Evolutionary conservation across 2,888 invertebrate species (phyloP).

Genomic region (Mythimna albipuncta): DNA sequence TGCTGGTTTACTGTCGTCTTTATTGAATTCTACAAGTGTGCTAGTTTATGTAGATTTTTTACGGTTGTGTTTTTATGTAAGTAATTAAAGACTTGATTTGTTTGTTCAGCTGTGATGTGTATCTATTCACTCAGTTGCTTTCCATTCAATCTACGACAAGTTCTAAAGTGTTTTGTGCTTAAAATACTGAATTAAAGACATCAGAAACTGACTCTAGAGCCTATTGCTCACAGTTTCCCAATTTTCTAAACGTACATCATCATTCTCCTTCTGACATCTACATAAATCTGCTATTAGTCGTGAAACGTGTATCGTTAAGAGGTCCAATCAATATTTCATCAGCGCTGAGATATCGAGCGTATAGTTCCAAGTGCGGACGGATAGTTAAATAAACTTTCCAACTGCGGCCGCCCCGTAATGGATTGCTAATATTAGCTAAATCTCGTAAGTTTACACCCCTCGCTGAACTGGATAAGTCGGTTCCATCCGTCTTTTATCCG

Average conservation of each 20-base stretch:
- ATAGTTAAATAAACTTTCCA: slow-evolving; percentile 67
- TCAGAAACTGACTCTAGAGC: background rate
- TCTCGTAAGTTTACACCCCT: slow-evolving; percentile 84
- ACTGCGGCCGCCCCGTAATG: slow-evolving; percentile 79
- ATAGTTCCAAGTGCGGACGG: slow-evolving; percentile 56
- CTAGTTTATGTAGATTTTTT: slow-evolving; percentile 44
- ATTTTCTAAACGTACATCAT: no score
- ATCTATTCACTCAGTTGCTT: background rate
- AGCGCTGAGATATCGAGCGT: slow-evolving; percentile 53
- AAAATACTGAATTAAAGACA: background rate
- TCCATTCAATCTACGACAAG: no score
- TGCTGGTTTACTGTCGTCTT: slow-evolving; percentile 75
- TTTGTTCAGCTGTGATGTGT: slow-evolving; percentile 2
- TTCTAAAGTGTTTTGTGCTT: background rate
- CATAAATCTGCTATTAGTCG: slow-evolving; percentile 27
- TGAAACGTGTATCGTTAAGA: slow-evolving; percentile 36
- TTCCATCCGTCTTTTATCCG: slow-evolving; percentile 86
- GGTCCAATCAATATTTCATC: slow-evolving; percentile 66
- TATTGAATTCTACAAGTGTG: slow-evolving; percentile 64
- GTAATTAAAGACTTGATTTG: slow-evolving; percentile 35
- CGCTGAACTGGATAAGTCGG: slow-evolving; percentile 78
- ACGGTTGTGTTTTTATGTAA: slow-evolving; percentile 39
- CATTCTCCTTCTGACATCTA: slow-evolving; percentile 16
- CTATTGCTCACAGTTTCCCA: no score
- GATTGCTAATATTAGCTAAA: slow-evolving; percentile 90